Base-by-base conservation (phyloP, 2,113 vertebrate genomes). In the Tragelaphus scriptus region DNA sequence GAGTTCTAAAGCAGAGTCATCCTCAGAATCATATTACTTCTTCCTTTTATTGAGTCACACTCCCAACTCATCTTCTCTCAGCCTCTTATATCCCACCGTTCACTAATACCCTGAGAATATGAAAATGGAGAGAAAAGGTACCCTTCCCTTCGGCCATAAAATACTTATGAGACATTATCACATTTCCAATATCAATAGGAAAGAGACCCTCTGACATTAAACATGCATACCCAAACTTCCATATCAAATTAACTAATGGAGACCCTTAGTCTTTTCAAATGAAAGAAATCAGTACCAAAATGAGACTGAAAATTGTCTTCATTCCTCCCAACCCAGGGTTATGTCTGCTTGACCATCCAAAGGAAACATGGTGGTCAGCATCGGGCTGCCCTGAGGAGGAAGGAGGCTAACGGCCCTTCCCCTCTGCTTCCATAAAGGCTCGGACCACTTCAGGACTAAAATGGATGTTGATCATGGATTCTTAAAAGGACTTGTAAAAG, bases 401-500 rank as follows among this genome's bases (percentile, higher is more conserved):
- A 12, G n/a, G 40, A 95, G 56, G 61, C 80, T 79, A 53, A 58
- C 21, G 49, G 26, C 61, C 84, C 88, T 59, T 94, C 55, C 63
- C 40, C 10, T 95, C 71, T 30, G 14, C 65, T 96, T 92, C 65
- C 79, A 80, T 49, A 93, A 91, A 91, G 65, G 77, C 96, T 94
- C 28, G 19, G 12, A 51, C 86, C 89, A 97, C 95, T 98, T 97
- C 89, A 93, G 47, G 56, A 61, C 55, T 82, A 79, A 98, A 97
- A 97, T 92, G 93, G 96, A 96, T 11, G 65, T 75, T 92, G 56
- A 97, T 97, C 95, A 89, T 9, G 6, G 63, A 82, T 95, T 93
- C 93, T 94, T 91, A 96, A 98, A 85, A 97, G 95, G 81, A 94
- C n/a, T 97, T 1, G 88, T 88, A 0, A 94, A 98, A 95, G 88